These are phyloP conservation scores for Archips xylosteana DNA, from an alignment of 2,888 invertebrate species.

Conservation along the genomic window DNA sequence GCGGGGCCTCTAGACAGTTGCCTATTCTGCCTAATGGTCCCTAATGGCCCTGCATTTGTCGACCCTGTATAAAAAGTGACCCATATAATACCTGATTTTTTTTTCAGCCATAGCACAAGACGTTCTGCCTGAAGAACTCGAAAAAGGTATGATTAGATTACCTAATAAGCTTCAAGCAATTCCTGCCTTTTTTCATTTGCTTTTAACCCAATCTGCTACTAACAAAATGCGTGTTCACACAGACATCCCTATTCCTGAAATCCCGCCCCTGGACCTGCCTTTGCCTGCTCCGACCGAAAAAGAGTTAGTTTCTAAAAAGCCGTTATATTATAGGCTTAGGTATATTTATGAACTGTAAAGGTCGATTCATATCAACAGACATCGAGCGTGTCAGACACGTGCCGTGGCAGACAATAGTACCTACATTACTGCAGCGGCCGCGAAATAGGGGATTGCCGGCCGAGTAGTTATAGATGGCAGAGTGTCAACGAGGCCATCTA, in stretches of 20 bases:
- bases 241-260: constrained; percentile 76
- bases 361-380: too few relatives aligned
- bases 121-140: constrained; percentile 55
- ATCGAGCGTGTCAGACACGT: too few relatives aligned
- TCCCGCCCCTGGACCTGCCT: constrained; percentile 67
- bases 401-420: too few relatives aligned
- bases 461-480: too few relatives aligned
- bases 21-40: too few relatives aligned
- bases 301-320: constrained; percentile 62
- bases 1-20: too few relatives aligned
- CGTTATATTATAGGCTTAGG: neutral
- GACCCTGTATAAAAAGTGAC: too few relatives aligned
- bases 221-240: constrained; percentile 50
- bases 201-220: constrained; percentile 18
- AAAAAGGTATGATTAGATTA: constrained; percentile 56
- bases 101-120: constrained; percentile 61
- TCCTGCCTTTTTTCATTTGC: neutral
- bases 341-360: too few relatives aligned
- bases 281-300: constrained; percentile 61
- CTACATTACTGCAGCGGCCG: too few relatives aligned
- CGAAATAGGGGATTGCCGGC: too few relatives aligned
- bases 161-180: neutral
- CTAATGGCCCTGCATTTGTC: too few relatives aligned
- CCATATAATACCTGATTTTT: neutral
- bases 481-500: too few relatives aligned